A percentile compares a stretch with the other conserved stretches of the same genome.
Conservation (phyloP, 2,797 vertebrate genomes). For the Rhinophrynus dorsalis region DNA sequence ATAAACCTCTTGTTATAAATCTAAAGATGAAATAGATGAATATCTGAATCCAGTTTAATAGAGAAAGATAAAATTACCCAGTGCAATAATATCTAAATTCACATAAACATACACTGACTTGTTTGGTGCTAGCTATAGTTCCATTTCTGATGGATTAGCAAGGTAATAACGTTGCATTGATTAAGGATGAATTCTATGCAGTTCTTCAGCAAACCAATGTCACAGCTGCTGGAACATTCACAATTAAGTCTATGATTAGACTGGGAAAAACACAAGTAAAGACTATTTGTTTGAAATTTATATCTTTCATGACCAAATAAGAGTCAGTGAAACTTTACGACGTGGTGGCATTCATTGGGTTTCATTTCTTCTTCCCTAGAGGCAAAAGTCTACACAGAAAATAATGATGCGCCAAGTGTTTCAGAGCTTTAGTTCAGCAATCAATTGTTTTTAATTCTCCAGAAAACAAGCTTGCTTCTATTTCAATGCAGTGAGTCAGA, state of each 20-base stretch:
- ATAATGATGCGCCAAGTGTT: constrained; percentile 40
- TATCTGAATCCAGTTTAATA: neutral
- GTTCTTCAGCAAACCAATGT: constrained; percentile 3
- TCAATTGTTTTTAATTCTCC: constrained; percentile 45
- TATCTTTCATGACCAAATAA: neutral
- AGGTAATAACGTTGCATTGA: constrained; percentile 31
- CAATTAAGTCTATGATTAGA: constrained; percentile 31
- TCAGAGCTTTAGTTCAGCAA: constrained; percentile 42
- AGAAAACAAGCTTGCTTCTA: constrained; percentile 34
- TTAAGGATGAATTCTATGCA: constrained; percentile 30
- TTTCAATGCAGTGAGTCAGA: constrained; percentile 13
- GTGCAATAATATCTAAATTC: neutral
- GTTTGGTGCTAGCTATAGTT: neutral
- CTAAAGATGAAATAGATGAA: no score
- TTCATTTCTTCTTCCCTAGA: constrained; percentile 19
- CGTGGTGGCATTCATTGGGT: neutral
- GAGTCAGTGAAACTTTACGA: constrained; percentile 12
- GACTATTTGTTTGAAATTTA: neutral
- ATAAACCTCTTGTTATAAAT: no score
- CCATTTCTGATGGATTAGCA: neutral
- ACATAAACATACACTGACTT: neutral
- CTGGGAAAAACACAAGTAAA: neutral
- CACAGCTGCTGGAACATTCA: constrained; percentile 6
- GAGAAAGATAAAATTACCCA: neutral
- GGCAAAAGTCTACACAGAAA: constrained; percentile 30